Conservation (phyloP, 2,888 invertebrate genomes). For the Dicycla oo region DNA sequence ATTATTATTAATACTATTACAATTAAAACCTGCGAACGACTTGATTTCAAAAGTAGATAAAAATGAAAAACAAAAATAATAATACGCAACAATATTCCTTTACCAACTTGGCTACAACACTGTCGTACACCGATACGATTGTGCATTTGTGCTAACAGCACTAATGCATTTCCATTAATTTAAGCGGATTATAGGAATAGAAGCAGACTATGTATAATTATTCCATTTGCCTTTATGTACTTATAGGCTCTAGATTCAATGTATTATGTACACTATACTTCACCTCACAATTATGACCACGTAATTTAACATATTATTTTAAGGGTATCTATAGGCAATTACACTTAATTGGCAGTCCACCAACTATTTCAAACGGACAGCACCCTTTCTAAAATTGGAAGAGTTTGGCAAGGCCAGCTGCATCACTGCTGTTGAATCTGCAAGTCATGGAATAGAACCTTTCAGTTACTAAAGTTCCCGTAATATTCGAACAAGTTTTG, state of each 20-base stretch:
- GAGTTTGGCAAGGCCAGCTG: too few relatives aligned
- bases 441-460: background rate
- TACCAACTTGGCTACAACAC: conserved; percentile 10
- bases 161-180: conserved; percentile 55
- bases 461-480: background rate
- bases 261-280: background rate
- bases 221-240: conserved; percentile 1
- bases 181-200: conserved; percentile 51
- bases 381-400: background rate
- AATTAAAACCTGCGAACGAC: background rate
- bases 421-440: background rate
- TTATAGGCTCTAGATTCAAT: background rate
- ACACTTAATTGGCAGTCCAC: background rate
- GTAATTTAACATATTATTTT: background rate
- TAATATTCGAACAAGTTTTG: background rate
- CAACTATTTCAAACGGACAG: too few relatives aligned
- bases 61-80: background rate
- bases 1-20: background rate
- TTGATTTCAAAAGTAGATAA: background rate
- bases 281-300: conserved; percentile 1
- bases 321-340: background rate
- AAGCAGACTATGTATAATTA: background rate
- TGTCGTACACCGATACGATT: background rate
- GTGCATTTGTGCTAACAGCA: conserved; percentile 25
- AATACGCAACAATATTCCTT: background rate